Percentiles rank a stretch among this genome's conserved stretches.
Conservation (phyloP, 1,140 invertebrate genomes). For the Drosophila lowei region DNA sequence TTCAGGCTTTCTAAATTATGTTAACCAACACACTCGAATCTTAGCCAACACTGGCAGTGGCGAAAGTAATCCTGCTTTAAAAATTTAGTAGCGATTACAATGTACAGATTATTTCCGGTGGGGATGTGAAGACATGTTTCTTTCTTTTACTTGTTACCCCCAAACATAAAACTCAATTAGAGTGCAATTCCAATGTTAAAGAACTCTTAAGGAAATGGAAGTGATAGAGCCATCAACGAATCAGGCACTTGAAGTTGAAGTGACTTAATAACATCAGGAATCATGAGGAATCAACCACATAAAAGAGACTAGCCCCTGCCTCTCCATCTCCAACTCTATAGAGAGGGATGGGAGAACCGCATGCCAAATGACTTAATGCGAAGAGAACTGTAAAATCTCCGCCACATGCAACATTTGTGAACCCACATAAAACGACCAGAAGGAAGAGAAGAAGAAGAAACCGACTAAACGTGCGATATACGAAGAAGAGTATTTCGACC, state of each 20-base stretch:
- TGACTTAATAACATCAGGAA: constrained; percentile 52
- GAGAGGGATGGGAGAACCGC: constrained; percentile 23
- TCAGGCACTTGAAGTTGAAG: constrained; percentile 50
- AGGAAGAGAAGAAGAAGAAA: neutral
- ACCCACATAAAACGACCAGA: constrained; percentile 32
- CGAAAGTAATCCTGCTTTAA: too few relatives aligned
- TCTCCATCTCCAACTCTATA: neutral
- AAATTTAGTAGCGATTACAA: too few relatives aligned
- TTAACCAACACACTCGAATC: too few relatives aligned
- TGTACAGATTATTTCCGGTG: too few relatives aligned
- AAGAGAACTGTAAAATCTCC: constrained; percentile 44
- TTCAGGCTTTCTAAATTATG: too few relatives aligned
- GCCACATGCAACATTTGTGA: constrained; percentile 39
- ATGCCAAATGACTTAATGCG: constrained; percentile 64
- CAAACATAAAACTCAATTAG: constrained; percentile 66
- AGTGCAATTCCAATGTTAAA: constrained; percentile 22
- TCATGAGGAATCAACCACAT: constrained; percentile 35
- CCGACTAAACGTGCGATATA: too few relatives aligned
- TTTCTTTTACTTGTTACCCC: neutral
- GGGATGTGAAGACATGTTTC: too few relatives aligned
- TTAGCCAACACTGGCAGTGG: too few relatives aligned
- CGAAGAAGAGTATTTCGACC: too few relatives aligned
- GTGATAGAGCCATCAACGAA: constrained; percentile 61
- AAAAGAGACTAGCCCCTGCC: too few relatives aligned
- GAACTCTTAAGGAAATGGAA: constrained; percentile 22